Conservation (phyloP, 2,113 vertebrate genomes). For the Oreochromis tanganicae region DNA sequence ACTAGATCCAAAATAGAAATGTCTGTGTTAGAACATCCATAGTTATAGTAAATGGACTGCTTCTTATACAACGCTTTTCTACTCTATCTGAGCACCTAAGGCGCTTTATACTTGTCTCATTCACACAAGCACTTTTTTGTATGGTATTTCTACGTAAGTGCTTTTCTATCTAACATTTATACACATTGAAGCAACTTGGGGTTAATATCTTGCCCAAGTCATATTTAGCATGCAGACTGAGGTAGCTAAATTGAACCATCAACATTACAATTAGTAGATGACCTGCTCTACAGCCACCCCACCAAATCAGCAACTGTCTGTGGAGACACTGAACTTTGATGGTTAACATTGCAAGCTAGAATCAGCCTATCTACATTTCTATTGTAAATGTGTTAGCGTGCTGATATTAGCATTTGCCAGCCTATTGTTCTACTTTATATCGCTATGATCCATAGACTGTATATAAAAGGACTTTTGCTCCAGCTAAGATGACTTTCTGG, state of each 20-base stretch:
- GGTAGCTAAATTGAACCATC: background rate
- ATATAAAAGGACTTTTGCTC: background rate
- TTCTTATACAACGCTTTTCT: background rate
- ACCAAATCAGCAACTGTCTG: background rate
- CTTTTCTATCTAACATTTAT: background rate
- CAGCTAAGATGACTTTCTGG: background rate
- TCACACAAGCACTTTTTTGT: background rate
- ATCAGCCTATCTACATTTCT: fast-evolving
- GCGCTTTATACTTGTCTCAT: background rate
- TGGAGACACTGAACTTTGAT: background rate
- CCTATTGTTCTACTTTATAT: background rate
- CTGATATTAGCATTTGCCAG: background rate
- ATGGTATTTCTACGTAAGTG: background rate
- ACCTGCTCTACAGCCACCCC: background rate
- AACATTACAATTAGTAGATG: background rate
- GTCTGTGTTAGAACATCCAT: background rate
- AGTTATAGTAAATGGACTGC: background rate
- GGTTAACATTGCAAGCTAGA: background rate
- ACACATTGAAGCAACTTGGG: background rate
- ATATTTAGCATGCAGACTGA: too few relatives aligned
- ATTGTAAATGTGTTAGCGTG: background rate
- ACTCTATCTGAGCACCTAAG: background rate
- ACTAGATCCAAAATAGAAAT: background rate
- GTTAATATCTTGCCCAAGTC: background rate
- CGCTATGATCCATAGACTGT: background rate